Percentiles rank a stretch among this genome's conserved stretches.
Conservation (phyloP, 2,888 invertebrate genomes). For the Drosophila infuscata region DNA sequence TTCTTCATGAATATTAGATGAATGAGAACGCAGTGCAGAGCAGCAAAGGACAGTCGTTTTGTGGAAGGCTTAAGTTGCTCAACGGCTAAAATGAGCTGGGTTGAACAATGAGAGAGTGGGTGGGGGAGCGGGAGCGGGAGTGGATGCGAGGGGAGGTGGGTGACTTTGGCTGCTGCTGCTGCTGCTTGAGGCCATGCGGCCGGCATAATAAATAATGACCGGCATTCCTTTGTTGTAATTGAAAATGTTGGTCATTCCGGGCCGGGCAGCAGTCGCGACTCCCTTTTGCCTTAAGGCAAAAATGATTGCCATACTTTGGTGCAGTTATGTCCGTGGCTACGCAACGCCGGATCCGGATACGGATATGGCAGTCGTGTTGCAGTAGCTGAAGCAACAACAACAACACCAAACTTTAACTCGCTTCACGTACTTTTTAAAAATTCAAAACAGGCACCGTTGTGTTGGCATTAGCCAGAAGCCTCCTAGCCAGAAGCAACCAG, state of each 20-base stretch:
- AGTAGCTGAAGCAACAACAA: slow-evolving; percentile 29
- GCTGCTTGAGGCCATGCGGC: slow-evolving; percentile 72
- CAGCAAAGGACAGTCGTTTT: slow-evolving; percentile 53
- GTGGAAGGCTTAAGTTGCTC: slow-evolving; percentile 73
- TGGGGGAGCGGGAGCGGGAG: neutral
- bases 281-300: slow-evolving; percentile 76
- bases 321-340: slow-evolving; percentile 61
- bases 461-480: slow-evolving; percentile 67
- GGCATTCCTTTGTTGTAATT: slow-evolving; percentile 83
- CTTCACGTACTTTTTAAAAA: slow-evolving; percentile 80
- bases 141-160: neutral
- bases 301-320: slow-evolving; percentile 83
- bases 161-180: neutral
- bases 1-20: slow-evolving; percentile 79
- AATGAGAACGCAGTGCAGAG: slow-evolving; percentile 41
- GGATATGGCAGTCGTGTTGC: slow-evolving; percentile 39
- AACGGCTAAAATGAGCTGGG: slow-evolving; percentile 64
- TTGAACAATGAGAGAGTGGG: neutral
- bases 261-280: slow-evolving; percentile 47
- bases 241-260: slow-evolving; percentile 83
- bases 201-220: slow-evolving; percentile 83
- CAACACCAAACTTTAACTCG: slow-evolving; percentile 29
- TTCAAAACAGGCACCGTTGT: slow-evolving; percentile 76
- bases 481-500: too few species aligned
- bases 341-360: slow-evolving; percentile 10